Evolutionary conservation across 2,797 vertebrate species (phyloP).

Genomic region (Delichon dasypus): DNA sequence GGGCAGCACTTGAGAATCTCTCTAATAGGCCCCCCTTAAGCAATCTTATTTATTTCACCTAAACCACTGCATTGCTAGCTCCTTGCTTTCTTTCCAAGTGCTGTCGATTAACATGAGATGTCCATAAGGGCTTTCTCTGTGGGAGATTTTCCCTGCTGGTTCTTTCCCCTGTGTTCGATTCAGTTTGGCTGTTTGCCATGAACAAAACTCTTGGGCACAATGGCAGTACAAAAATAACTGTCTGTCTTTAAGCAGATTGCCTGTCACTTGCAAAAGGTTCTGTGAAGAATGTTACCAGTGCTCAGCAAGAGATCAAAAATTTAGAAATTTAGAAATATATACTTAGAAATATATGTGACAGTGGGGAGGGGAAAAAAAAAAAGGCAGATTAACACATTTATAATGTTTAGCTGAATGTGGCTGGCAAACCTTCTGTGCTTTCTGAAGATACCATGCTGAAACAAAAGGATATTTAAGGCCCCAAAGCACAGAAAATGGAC

Average conservation of each 20-base stretch:
- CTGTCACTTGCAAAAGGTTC: not conserved
- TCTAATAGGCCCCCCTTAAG: not conserved
- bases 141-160: not conserved
- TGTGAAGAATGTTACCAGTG: not conserved
- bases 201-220: not conserved
- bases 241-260: not conserved
- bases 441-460: not conserved
- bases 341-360: not conserved
- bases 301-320: not conserved
- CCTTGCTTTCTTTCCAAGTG: not conserved
- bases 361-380: not conserved
- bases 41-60: not conserved
- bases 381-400: not conserved
- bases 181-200: not conserved
- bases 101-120: not conserved
- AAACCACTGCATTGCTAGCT: not conserved
- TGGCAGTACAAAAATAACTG: not conserved
- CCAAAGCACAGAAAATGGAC: not conserved
- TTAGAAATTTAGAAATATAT: too few species aligned
- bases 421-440: not conserved
- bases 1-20: rapidly evolving
- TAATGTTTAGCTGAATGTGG: not conserved
- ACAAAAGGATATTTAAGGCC: not conserved
- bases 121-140: not conserved
- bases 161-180: not conserved